Evolutionary conservation across 2,888 invertebrate genomes (phyloP), one percentile per base, ranked within the genome.

Genomic region (Marronus borbonicus): DNA sequence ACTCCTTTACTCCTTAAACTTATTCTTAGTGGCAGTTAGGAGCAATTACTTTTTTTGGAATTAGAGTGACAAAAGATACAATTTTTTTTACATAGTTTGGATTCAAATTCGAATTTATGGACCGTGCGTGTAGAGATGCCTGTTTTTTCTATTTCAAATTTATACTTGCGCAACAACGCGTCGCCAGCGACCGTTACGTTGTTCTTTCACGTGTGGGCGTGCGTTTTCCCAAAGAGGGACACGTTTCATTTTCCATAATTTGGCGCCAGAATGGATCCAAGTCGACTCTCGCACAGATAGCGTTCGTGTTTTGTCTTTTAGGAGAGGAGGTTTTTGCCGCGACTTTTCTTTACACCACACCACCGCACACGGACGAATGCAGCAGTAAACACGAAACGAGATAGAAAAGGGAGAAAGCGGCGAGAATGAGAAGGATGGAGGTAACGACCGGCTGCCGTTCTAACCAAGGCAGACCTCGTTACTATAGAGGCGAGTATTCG

Each of bases 341-440:
- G 81, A 83, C 82, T 82, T 84, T 83, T 82, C 82, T 81, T 81
- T 81, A 80, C 78, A 80, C 78, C 72, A 72, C 72, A 72, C 72
- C 72, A 72, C 79, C 78, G 77, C 76, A 69, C 75, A 75, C 68
- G 76, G 74, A 79, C 79, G 79, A 80, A 79, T 76, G 79, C 76
- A 79, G 79, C 76, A 79, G 83, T 84, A 84, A 84, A 83, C 84
- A 84, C 80, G 81, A 83, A 80, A 81, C 80, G 81, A 69, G 81
- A 81, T 77, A 78, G 80, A 78, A 39, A 78, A 80, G 70, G 77
- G 74, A 58, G 79, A 78, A 49, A 74, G 75, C 69, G 72, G 81
- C 78, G 78, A 77, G 76, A 80, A 81, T 77, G 81, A 83, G 78
- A 79, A 79, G 80, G 81, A 83, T 78, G 77, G 81, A 81, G 76